Evolutionary conservation across 2,113 vertebrate species (phyloP), one percentile per base, ranked within the genome.

Genomic region (Sterna hirundo): DNA sequence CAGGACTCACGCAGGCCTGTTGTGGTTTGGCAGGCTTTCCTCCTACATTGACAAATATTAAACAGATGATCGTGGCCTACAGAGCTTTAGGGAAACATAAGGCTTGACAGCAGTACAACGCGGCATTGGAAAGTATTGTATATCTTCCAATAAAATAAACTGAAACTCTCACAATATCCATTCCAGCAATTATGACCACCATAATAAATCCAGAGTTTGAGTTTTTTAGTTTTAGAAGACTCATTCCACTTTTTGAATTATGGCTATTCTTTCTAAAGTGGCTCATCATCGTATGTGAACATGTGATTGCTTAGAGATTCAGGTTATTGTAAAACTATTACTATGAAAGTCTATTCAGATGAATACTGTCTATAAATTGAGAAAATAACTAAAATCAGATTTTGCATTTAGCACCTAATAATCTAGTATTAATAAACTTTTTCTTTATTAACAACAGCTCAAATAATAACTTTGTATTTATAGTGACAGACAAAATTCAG

Each of bases 1-100:
- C 42, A 40, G 86, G 83, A 95, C 77, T 55, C 54, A 70, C 0
- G 0, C 2, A 70, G 51, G 42, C 34, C 54, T 78, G 57, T 34
- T 71, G 69, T 60, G 83, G 66, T 66, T 94, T 94, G 95, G 88
- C 82, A 94, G 57, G 34, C 64, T 93, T 90, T 65, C 83, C 57
- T 71, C 64, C 70, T 51, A 51, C 82, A 18, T 20, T 69, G 83
- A 49, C 94, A 90, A 70, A 81, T 27, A 42, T 6, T 55, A 81
- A 86, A 15, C 46, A 85, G 88, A 87, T 74, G 64, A 93, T 27
- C 46, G 47, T 78, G 78, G 65, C 26, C 88, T 83, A 22, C 40
- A 81, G 60, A 97, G 74, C 84, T 93, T 77, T 1, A 68, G 58
- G 58, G 81, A 84, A 85, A 86, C 34, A 69, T 64, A 84, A 80